Percentiles rank a stretch among this genome's conserved stretches.
These are phyloP conservation scores for Scelioninae gen. 2 DNA, from an alignment of 2,888 invertebrate species.

Conservation along the genomic window DNA sequence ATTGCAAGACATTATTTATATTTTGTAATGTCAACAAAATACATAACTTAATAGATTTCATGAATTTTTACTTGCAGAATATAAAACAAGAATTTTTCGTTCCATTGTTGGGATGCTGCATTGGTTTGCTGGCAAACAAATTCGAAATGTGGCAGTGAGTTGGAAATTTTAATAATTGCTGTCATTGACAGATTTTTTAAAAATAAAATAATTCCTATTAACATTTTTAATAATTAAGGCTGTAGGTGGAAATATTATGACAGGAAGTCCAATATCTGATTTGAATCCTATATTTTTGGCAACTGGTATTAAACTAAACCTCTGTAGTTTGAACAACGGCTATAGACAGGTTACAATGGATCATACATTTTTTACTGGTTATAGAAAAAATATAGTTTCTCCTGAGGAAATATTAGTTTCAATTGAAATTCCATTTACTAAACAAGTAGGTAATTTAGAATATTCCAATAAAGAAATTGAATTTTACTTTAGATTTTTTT, in stretches of 20 bases:
- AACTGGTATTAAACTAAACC: conserved; percentile 80
- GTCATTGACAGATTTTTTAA: too few relatives aligned
- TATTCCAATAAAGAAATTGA: too few relatives aligned
- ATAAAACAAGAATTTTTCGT: conserved; percentile 80
- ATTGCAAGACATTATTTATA: not conserved
- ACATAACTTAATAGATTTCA: too few relatives aligned
- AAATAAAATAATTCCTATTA: too few relatives aligned
- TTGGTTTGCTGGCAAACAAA: conserved; percentile 97
- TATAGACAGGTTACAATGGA: conserved; percentile 82
- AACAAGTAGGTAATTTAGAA: conserved; percentile 42
- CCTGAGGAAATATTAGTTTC: conserved; percentile 87
- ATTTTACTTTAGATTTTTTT: not conserved
- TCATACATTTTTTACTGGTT: conserved; percentile 88
- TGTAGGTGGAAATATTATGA: conserved; percentile 94
- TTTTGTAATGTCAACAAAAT: too few relatives aligned
- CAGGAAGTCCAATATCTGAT: conserved; percentile 97
- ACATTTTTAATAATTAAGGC: conserved; percentile 76
- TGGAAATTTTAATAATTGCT: not conserved
- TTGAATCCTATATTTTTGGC: conserved; percentile 94
- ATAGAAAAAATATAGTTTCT: conserved; percentile 85
- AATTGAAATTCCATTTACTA: conserved; percentile 86
- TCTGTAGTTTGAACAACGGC: conserved; percentile 78
- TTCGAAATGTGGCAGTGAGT: conserved; percentile 90
- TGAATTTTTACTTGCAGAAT: conserved; percentile 67
- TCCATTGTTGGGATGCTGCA: conserved; percentile 90